These are phyloP conservation scores for Philantomba maxwellii DNA, from an alignment of 2,113 vertebrate genomes.

Conservation along the genomic window DNA sequence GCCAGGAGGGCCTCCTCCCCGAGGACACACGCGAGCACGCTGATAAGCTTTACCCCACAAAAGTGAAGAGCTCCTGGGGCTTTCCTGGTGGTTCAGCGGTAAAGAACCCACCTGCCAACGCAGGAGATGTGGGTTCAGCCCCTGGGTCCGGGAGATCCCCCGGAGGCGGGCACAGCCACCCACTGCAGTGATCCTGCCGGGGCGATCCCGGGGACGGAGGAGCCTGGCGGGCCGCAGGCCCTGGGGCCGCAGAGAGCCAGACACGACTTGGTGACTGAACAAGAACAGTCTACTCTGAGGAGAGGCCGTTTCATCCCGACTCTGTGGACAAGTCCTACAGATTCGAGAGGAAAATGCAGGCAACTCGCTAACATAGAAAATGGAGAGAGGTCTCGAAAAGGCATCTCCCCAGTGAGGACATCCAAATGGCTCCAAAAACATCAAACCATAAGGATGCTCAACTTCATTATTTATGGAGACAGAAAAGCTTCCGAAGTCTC, in stretches of 20 bases:
- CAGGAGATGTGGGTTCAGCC: neutral
- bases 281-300: neutral
- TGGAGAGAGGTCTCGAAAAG: neutral
- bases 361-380: accelerated
- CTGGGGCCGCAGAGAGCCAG: neutral
- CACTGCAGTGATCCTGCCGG: neutral
- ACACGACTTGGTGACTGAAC: neutral
- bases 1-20: neutral
- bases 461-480: neutral
- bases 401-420: neutral
- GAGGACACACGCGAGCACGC: neutral
- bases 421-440: neutral
- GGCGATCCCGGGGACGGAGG: neutral
- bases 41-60: neutral
- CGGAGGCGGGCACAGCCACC: neutral
- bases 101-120: neutral
- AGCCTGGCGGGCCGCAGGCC: neutral
- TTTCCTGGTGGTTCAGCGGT: neutral
- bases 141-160: neutral
- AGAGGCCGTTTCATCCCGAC: neutral
- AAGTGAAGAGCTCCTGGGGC: neutral
- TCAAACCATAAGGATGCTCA: neutral
- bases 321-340: neutral
- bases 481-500: too few species aligned
- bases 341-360: neutral